These are phyloP conservation scores for Scomber scombrus DNA, from an alignment of 2,113 vertebrate genomes.

Conservation along the genomic window DNA sequence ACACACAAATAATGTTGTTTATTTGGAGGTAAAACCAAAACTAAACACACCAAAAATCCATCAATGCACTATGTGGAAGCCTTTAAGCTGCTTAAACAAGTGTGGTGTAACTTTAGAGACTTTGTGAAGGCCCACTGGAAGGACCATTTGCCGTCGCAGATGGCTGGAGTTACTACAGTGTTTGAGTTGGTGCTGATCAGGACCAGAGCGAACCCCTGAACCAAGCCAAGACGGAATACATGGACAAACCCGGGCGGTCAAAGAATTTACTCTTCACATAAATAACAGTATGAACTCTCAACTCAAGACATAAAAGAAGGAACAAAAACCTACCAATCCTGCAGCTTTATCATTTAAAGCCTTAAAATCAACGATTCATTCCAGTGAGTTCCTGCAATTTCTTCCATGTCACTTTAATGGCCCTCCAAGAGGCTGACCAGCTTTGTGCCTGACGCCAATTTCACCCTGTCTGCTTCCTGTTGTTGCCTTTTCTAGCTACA, in stretches of 20 bases:
- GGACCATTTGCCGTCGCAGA: no score
- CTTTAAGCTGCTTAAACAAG: no score
- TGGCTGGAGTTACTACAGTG: no score
- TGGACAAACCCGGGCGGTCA: neutral
- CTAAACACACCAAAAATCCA: no score
- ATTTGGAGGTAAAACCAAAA: no score
- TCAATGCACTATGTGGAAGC: no score
- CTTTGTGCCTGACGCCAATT: constrained; percentile 51
- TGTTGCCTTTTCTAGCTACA: constrained; percentile 41
- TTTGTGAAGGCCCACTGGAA: no score
- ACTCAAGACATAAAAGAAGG: neutral
- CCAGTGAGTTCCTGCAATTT: constrained; percentile 45
- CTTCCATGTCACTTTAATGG: constrained; percentile 58
- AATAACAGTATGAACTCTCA: neutral
- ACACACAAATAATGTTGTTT: no score
- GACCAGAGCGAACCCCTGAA: no score
- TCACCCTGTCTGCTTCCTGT: constrained; percentile 68
- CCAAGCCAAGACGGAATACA: no score
- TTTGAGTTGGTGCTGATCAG: no score
- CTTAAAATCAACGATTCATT: constrained; percentile 55
- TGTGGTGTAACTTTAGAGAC: no score
- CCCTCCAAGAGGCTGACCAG: constrained; percentile 34
- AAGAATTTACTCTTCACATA: neutral
- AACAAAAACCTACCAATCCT: neutral
- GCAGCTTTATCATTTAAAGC: constrained; percentile 15